Base-by-base conservation (phyloP, 2,113 vertebrate genomes). In the Cynopterus brachyotis region DNA sequence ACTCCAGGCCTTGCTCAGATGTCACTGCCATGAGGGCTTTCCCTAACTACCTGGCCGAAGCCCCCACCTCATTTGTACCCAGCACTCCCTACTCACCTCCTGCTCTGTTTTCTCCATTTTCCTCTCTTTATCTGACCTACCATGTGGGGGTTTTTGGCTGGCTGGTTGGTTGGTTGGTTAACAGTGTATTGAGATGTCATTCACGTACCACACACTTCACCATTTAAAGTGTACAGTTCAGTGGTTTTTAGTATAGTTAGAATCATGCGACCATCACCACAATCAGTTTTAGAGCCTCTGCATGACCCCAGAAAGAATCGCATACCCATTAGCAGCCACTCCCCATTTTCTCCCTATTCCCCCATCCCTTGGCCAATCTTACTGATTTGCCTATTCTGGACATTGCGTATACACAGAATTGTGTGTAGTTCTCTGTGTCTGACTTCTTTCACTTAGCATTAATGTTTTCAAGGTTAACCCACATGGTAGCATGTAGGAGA, bases 401-500 rank as follows among this genome's bases (percentile, higher is more conserved):
- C 24, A 11, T 80, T 64, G 66, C 78, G 3, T 64, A 8, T 42
- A 28, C 42, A 35, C 62, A n/a, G 81, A 78, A 30, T 37, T 47
- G 1, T 16, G 1, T 6, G 0, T 1, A 20, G 53, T 67, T 45
- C 30, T 45, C 32, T 19, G 4, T 45, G 50, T 12, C 67, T 26
- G 53, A n/a, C 30, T 47, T 42, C 79, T 64, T n/a, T 45, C 30
- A 22, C 78, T 81, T 22, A 69, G 93, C 24, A 1, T 7, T 7
- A 2, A 2, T 47, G 24, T 78, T 60, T 47, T 40, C 35, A 64
- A 67, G 67, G 79, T 62, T 26, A 3, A 64, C 2, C 30, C 57
- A 40, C 22, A 6, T 2, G 26, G 26, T 62, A 32, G 16, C 45
- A 0, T 26, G 3, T 35, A 0, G n/a, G 7, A 32, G 59, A 8